Percentiles rank a stretch among this genome's conserved stretches.
phyloP scores from a whole-genome alignment of 2,888 invertebrate species.

The Trichogramma evanescens region DNA sequence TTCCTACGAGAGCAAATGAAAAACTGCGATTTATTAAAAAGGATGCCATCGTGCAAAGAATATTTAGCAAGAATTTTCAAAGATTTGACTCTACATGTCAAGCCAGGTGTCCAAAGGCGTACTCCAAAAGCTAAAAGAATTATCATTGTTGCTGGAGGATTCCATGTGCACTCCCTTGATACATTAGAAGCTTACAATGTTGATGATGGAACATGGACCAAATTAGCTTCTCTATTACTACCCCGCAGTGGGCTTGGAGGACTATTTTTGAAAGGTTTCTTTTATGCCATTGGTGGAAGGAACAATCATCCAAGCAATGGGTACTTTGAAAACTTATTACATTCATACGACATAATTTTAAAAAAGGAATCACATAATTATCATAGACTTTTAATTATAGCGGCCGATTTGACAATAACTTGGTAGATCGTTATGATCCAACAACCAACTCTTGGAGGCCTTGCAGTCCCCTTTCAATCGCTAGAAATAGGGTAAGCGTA shows the following conservation, averaged over 20 bases:
- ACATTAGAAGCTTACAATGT: conserved; percentile 83
- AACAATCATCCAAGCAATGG: conserved; percentile 83
- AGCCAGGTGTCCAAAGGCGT: conserved; percentile 75
- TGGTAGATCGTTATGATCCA: conserved; percentile 86
- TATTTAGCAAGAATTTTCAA: conserved; percentile 85
- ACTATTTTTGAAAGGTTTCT: conserved; percentile 77
- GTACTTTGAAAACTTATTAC: conserved; percentile 24
- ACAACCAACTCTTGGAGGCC: conserved; percentile 78
- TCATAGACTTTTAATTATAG: background rate
- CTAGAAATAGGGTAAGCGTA: conserved; percentile 83
- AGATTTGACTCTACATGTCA: conserved; percentile 83
- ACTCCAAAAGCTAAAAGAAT: conserved; percentile 83
- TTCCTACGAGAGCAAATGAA: conserved; percentile 88
- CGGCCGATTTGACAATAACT: conserved; percentile 69
- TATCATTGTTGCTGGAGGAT: conserved; percentile 88
- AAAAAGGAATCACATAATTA: background rate
- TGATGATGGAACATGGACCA: conserved; percentile 77
- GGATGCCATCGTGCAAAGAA: conserved; percentile 81
- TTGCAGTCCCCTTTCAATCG: conserved; percentile 79
- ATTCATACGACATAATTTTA: background rate
- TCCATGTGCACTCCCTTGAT: conserved; percentile 77
- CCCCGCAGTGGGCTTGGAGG: conserved; percentile 84
- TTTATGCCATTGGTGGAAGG: conserved; percentile 88
- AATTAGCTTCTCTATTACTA: conserved; percentile 74
- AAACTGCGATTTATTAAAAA: conserved; percentile 79